Base-by-base conservation (phyloP, 1,140 invertebrate species). In the Magallana ariakensis region DNA sequence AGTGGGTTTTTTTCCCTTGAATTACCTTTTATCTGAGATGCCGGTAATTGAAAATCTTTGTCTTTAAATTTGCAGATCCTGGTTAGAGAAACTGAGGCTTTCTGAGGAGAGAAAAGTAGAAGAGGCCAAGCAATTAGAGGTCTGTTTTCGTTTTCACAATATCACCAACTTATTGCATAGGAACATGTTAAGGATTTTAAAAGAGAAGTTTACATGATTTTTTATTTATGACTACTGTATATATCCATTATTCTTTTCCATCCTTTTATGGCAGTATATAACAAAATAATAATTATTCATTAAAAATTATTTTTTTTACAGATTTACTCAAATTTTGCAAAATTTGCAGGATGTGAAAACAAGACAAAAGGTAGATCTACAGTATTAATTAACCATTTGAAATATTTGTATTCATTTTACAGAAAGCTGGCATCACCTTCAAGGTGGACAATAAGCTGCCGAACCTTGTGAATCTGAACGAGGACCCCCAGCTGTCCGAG, bases 401-500 rank as follows among this genome's bases (percentile, higher is more conserved):
- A 70, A 46, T 82, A 22, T 19, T 0, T 7, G 0, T 11, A 70
- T 55, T 83, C 58, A 62, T 58, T 16, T 88, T 89, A 33, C 87
- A 94, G 94, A 94, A 93, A 92, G 91, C 92, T 75, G 94, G 94
- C 9, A 91, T 94, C 8, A 89, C 93, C 0, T 90, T 94, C 26
- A 94, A 94, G 84, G 90, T 95, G 2, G 93, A 95, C 88, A 93
- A 93, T 80, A 88, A 89, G 15, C 89, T 93, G 54, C 95, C 95
- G 0, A 93, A 96, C 92, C 92, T 97, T 11, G 95, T 97, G 15
- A 97, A 97, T 94, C 95, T 97, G 22, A 95, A 96, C 70, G 96
- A 96, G 62, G 96, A 97, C 94, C 96, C 96, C 8, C 96, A 96
- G 92, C 92, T 97, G n/a, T 96, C 96, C 2, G 96, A 96, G 90